These are phyloP conservation scores for Remorina albescens DNA, from an alignment of 2,797 vertebrate species.

Conservation along the genomic window DNA sequence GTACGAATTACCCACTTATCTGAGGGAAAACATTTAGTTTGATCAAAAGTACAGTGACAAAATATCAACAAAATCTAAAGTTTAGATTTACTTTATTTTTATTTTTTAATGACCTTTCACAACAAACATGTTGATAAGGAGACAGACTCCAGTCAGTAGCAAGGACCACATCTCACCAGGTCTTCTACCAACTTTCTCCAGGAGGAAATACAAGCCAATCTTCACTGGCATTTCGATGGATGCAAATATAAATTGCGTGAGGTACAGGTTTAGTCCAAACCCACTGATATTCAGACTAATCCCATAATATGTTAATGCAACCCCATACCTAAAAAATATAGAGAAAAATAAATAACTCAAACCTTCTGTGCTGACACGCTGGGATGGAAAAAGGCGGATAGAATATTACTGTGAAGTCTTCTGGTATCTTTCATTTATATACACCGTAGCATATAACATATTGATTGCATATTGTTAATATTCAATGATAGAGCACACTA, in stretches of 20 bases:
- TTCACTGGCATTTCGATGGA: slow-evolving; percentile 90
- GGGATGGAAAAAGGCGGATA: no score
- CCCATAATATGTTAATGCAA: slow-evolving; percentile 91
- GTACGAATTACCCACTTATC: slow-evolving; percentile 82
- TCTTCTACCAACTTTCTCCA: slow-evolving; percentile 84
- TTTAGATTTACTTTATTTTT: neutral
- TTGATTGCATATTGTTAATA: no score
- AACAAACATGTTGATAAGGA: slow-evolving; percentile 82
- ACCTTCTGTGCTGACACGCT: no score
- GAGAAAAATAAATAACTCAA: no score
- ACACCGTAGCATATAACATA: neutral
- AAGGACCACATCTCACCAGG: slow-evolving; percentile 75
- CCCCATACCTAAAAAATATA: slow-evolving; percentile 86
- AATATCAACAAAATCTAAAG: neutral
- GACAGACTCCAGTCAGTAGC: slow-evolving; percentile 74
- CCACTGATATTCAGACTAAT: slow-evolving; percentile 89
- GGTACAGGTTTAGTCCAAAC: slow-evolving; percentile 88
- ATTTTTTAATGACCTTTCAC: slow-evolving; percentile 78
- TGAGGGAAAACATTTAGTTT: slow-evolving; percentile 51
- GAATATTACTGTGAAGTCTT: neutral
- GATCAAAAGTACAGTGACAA: neutral
- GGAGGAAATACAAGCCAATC: slow-evolving; percentile 80
- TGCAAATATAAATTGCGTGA: slow-evolving; percentile 89
- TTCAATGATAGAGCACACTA: no score
- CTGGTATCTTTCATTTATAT: neutral